phyloP scores from a whole-genome alignment of 2,888 invertebrate species.

The Pyrgus malvae region DNA sequence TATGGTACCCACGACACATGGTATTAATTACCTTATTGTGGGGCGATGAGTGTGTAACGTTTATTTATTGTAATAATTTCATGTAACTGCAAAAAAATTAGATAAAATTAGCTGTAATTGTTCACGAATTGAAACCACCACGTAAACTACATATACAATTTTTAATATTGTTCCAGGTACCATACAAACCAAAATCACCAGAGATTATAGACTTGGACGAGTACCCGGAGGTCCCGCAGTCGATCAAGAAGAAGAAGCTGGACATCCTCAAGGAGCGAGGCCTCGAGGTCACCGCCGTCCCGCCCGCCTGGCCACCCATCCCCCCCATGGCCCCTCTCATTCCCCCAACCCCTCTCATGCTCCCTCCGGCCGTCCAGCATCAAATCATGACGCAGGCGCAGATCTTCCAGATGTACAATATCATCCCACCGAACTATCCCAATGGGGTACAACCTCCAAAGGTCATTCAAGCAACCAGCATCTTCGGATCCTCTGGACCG shows the following conservation, averaged over 20 bases:
- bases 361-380: constrained; percentile 66
- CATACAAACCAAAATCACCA: constrained; percentile 83
- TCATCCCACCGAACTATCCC: constrained; percentile 54
- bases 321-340: constrained; percentile 36
- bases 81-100: too few species aligned
- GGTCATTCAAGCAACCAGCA: constrained; percentile 84
- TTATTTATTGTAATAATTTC: too few species aligned
- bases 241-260: constrained; percentile 85
- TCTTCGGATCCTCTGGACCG: constrained; percentile 80
- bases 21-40: too few species aligned
- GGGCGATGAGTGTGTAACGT: too few species aligned
- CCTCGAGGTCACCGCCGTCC: constrained; percentile 87
- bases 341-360: constrained; percentile 47
- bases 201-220: constrained; percentile 85
- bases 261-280: constrained; percentile 89
- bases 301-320: constrained; percentile 41
- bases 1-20: too few species aligned
- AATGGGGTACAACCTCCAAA: constrained; percentile 70
- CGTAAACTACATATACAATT: too few species aligned
- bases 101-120: too few species aligned
- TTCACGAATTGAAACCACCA: too few species aligned
- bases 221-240: constrained; percentile 72
- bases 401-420: constrained; percentile 66
- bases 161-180: constrained; percentile 79
- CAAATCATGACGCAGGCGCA: constrained; percentile 76